A percentile compares a stretch with the other conserved stretches of the same genome.
phyloP scores from a whole-genome alignment of 2,797 vertebrate species.

The Carduelis carduelis region DNA sequence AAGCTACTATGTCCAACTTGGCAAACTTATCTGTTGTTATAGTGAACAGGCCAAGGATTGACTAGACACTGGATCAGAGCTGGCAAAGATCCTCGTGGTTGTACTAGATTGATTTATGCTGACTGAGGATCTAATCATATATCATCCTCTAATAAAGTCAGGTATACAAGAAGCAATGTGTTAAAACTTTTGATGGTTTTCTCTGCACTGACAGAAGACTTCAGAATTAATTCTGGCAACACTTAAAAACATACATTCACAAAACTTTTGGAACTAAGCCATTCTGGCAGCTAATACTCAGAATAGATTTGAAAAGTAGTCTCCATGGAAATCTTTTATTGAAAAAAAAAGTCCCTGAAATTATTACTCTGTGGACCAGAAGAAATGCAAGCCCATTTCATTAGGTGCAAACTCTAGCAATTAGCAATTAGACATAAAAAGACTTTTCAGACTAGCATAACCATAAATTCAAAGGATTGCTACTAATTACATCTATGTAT shows the following conservation, averaged over 20 bases:
- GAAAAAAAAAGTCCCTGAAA: neutral
- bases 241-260: neutral
- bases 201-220: neutral
- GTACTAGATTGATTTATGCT: neutral
- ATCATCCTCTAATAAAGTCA: neutral
- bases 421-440: neutral
- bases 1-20: neutral
- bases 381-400: neutral
- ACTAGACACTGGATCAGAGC: slow-evolving; percentile 7
- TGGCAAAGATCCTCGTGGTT: neutral
- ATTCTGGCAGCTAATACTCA: neutral
- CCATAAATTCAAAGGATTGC: neutral
- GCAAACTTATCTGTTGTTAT: neutral
- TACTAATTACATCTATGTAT: neutral
- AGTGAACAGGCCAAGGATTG: neutral
- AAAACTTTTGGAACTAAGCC: neutral
- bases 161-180: neutral
- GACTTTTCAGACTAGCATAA: neutral
- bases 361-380: neutral
- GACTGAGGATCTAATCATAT: neutral
- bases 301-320: neutral
- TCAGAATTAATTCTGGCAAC: neutral
- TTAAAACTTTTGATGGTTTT: neutral
- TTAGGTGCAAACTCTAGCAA: neutral
- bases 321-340: neutral